These are phyloP conservation scores for Sarcophaga variegata DNA, from an alignment of 2,888 invertebrate genomes.

Conservation along the genomic window DNA sequence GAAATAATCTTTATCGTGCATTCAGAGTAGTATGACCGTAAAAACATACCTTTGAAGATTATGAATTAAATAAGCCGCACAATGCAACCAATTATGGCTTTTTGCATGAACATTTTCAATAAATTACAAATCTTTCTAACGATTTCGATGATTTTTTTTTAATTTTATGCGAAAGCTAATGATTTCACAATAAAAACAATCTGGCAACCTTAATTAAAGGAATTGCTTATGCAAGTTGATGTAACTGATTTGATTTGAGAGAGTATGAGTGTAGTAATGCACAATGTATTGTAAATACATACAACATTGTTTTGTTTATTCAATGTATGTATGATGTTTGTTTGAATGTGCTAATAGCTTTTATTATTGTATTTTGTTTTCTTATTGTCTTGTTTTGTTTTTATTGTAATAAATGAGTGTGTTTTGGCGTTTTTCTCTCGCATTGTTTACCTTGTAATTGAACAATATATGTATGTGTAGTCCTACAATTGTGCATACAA, in stretches of 20 bases:
- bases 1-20: too few relatives aligned
- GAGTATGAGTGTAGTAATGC: too few relatives aligned
- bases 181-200: too few relatives aligned
- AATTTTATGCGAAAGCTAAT: too few relatives aligned
- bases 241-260: neutral
- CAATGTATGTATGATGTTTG: conserved; percentile 24
- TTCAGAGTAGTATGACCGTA: too few relatives aligned
- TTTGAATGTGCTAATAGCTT: conserved; percentile 58
- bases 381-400: neutral
- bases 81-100: too few relatives aligned
- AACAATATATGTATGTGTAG: conserved; percentile 17
- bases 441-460: conserved; percentile 47
- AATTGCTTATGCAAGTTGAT: neutral
- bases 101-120: too few relatives aligned
- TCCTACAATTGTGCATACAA: neutral
- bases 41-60: too few relatives aligned
- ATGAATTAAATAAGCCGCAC: too few relatives aligned
- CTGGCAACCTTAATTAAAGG: too few relatives aligned
- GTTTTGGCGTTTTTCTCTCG: conserved; percentile 51
- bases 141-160: too few relatives aligned
- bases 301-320: neutral
- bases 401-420: conserved; percentile 40
- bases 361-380: conserved; percentile 33
- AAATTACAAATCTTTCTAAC: too few relatives aligned
- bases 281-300: neutral